These are phyloP conservation scores for Myotis myotis DNA, from an alignment of 2,797 vertebrate genomes.

Conservation along the genomic window DNA sequence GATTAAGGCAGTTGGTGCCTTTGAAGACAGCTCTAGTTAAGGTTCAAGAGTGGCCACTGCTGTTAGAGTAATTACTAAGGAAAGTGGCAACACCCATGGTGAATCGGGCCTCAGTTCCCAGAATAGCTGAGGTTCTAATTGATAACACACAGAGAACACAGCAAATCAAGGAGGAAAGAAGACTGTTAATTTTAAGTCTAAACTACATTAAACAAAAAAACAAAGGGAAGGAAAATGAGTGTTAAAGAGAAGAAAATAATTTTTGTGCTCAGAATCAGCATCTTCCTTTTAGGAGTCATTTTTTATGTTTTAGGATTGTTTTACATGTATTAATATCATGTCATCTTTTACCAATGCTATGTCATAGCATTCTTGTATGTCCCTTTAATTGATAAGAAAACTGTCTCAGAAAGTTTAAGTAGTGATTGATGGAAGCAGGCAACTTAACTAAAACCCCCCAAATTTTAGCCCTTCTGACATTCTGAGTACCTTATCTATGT, in stretches of 20 bases:
- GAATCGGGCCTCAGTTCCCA: not conserved
- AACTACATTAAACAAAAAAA: constrained; percentile 2
- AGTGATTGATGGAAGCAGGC: not conserved
- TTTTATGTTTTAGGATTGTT: not conserved
- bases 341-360: not conserved
- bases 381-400: not conserved
- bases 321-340: not conserved
- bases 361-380: not conserved
- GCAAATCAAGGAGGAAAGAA: not conserved
- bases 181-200: not conserved
- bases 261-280: not conserved
- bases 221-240: not conserved
- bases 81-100: not conserved
- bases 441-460: not conserved
- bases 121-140: constrained; percentile 40
- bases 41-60: not conserved
- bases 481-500: not conserved
- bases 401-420: not conserved
- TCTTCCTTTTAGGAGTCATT: not conserved
- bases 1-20: not conserved
- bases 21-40: constrained; percentile 30
- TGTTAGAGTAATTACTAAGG: constrained; percentile 2
- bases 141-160: constrained; percentile 30
- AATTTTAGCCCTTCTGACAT: not conserved
- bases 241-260: not conserved